Evolutionary conservation across 1,140 invertebrate genomes (phyloP).

Genomic region (Gonatopus flavifemur): DNA sequence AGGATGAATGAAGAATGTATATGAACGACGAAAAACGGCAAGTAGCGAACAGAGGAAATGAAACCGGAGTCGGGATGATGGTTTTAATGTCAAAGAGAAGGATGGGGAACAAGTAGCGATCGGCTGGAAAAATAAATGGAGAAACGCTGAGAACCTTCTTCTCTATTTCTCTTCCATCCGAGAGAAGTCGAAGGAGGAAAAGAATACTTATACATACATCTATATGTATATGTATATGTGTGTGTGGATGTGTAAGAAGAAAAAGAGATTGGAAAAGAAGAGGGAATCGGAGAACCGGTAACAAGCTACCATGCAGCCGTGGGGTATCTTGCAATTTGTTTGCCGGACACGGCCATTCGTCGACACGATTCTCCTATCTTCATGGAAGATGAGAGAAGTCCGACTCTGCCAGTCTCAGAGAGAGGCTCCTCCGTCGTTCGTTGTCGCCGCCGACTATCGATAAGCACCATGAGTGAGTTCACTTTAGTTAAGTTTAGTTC

Average conservation of each 20-base stretch:
- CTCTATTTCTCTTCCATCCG: too few species aligned
- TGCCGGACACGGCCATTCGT: constrained; percentile 55
- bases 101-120: too few species aligned
- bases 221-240: too few species aligned
- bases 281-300: constrained; percentile 26
- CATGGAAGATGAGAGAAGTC: constrained; percentile 49
- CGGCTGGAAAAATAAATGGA: too few species aligned
- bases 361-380: constrained; percentile 55
- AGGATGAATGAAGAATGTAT: too few species aligned
- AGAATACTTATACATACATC: constrained; percentile 8
- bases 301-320: constrained; percentile 47
- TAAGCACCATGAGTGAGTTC: constrained; percentile 38
- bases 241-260: constrained; percentile 7
- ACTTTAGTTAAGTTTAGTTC: constrained; percentile 44
- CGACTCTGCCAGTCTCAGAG: constrained; percentile 26
- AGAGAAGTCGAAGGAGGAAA: constrained; percentile 14
- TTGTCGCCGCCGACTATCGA: constrained; percentile 30
- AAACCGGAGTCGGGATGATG: too few species aligned
- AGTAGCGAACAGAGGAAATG: too few species aligned
- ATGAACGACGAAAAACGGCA: too few species aligned
- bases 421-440: constrained; percentile 12
- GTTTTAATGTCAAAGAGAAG: too few species aligned
- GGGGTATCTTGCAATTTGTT: constrained; percentile 57
- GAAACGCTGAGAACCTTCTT: too few species aligned
- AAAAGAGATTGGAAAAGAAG: constrained; percentile 2